A percentile compares a stretch with the other conserved stretches of the same genome.
These are phyloP conservation scores for Thelaira solivaga DNA, from an alignment of 2,888 invertebrate genomes.

Conservation along the genomic window DNA sequence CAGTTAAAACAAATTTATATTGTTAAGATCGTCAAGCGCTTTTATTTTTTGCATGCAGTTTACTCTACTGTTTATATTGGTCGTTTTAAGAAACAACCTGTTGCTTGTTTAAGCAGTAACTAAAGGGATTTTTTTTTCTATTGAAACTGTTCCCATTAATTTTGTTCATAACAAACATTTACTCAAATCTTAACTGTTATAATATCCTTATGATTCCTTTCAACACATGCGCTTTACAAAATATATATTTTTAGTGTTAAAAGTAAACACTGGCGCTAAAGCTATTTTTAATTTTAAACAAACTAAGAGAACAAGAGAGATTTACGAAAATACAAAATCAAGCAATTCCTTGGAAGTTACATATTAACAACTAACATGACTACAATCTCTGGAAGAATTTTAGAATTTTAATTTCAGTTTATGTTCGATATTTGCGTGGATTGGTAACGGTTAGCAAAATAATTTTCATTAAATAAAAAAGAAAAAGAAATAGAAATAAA, in stretches of 20 bases:
- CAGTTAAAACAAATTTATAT: too few species aligned
- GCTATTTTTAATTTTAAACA: background rate
- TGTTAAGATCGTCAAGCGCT: too few species aligned
- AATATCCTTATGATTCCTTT: background rate
- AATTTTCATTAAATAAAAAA: constrained; percentile 1
- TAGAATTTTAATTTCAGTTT: constrained; percentile 74
- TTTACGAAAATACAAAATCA: background rate
- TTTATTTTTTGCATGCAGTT: too few species aligned
- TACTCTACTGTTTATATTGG: too few species aligned
- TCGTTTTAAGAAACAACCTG: too few species aligned
- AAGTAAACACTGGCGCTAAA: constrained; percentile 43
- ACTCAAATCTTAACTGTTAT: constrained; percentile 10
- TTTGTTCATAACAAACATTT: background rate
- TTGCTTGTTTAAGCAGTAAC: too few species aligned
- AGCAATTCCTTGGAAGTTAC: constrained; percentile 16
- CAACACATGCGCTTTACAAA: background rate
- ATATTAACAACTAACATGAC: constrained; percentile 10
- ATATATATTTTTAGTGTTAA: background rate
- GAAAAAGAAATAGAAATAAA: background rate
- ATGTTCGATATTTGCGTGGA: constrained; percentile 77
- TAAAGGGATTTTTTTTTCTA: too few species aligned
- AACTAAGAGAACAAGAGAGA: background rate
- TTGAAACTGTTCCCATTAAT: constrained; percentile 39
- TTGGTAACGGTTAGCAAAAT: constrained; percentile 72
- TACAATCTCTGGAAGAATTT: constrained; percentile 54